Evolutionary conservation across 1,140 invertebrate genomes (phyloP), one percentile per base, ranked within the genome.

Genomic region (Chrysomallon squamiferum): DNA sequence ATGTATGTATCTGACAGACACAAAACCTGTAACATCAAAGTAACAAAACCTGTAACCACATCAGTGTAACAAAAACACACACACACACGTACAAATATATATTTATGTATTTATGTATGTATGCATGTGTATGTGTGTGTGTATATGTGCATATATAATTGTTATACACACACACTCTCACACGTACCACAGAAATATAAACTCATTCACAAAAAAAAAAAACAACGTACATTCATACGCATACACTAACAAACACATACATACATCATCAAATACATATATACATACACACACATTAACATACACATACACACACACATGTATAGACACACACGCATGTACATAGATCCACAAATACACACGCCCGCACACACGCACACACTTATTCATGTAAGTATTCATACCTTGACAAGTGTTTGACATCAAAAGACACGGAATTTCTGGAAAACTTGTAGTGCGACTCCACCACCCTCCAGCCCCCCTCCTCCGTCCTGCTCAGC

Each of bases 351-450:
- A n/a, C n/a, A n/a, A n/a, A n/a, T n/a, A n/a, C n/a, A n/a, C n/a
- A n/a, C n/a, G n/a, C n/a, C n/a, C n/a, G n/a, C n/a, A n/a, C n/a
- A n/a, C n/a, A n/a, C n/a, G n/a, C n/a, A n/a, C n/a, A n/a, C n/a
- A n/a, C n/a, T n/a, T n/a, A n/a, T n/a, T n/a, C 58, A 38, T 32
- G 9, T 2, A 0, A 45, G 41, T 15, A 3, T 1, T 43, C 69
- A 65, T 73, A 84, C 83, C 70, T 78, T 43, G 72, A 64, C 18
- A 84, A 61, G 25, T 62, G 63, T 69, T 78, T 83, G 9, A 80
- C 75, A 47, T 83, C 81, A 67, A 79, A 81, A 0, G 75, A 72
- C 5, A 84, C 79, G 0, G 76, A 78, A 0, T 68, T 76, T 43
- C 74, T 67, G 18, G 78, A 79, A 63, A 83, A 81, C 62, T 81